Base-by-base conservation (phyloP, 2,113 vertebrate species). In the Falcunculus frontatus region DNA sequence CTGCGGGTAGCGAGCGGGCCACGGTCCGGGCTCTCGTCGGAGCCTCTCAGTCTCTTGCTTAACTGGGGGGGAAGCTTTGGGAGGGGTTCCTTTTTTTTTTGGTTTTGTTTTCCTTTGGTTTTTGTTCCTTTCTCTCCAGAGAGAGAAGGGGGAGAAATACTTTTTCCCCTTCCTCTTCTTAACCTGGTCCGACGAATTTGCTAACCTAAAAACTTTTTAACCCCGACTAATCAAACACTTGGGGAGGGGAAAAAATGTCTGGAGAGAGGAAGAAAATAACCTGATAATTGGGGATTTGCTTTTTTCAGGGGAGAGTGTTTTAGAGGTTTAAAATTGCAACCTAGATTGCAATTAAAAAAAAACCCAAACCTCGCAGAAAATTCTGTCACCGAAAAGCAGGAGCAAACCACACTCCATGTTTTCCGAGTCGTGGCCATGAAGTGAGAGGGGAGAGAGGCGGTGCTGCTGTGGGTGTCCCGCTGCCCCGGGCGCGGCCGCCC, bases 1-100 rank as follows among this genome's bases (percentile, higher is more conserved):
- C 95, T 97, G 96, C 97, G 97, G 95, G 95, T 97, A 97, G 97
- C 75, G 95, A 96, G 97, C 94, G 89, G 90, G 97, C 74, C 94
- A 72, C 95, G 73, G 87, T 35, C 89, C 60, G 88, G 91, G 52
- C 81, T 92, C 93, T 93, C 11, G 21, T 63, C 74, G 19, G 87
- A 91, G 87, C 49, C 67, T 79, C 87, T 94, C 89, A 55, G 94
- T 86, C 90, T 97, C 94, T 92, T 93, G 95, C 93, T 90, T 65
- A 44, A 74, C 81, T 53, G 11, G 57, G 88, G 76, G 72, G 22
- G 19, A 75, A 81, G 68, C 75, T 73, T 64, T 22, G 64, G 74
- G 65, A 52, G 62, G 75, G 84, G 21, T 50, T 87, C 29, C 5
- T 41, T 72, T 94, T 65, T 55, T 63, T 35, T 26, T 25, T 56